phyloP scores from a whole-genome alignment of 2,888 invertebrate genomes.

The Drosophila recens region DNA sequence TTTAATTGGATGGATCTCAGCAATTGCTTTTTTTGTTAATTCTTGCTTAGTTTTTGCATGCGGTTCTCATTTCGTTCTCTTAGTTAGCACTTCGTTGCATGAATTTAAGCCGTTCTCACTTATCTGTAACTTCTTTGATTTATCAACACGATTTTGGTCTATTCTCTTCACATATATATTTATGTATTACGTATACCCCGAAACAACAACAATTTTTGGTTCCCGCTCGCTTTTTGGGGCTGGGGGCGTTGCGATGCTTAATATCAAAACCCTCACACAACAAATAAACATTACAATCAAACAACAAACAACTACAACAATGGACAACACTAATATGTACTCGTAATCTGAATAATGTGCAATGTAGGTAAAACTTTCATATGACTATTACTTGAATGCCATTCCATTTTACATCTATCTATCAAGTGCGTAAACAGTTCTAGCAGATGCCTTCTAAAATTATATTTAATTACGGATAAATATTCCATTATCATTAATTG shows the following conservation, averaged over 20 bases:
- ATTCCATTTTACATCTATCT: constrained; percentile 37
- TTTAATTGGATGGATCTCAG: neutral
- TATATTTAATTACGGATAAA: constrained; percentile 22
- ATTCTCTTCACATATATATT: constrained; percentile 39
- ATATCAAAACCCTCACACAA: constrained; percentile 36
- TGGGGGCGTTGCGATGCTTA: constrained; percentile 30
- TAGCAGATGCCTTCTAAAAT: constrained; percentile 2
- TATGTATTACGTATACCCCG: constrained; percentile 14
- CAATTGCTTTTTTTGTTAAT: neutral
- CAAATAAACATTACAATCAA: constrained; percentile 20
- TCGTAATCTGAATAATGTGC: constrained; percentile 43
- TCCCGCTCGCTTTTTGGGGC: constrained; percentile 40
- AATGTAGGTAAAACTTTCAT: constrained; percentile 75
- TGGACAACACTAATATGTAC: constrained; percentile 41
- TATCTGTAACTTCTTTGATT: constrained; percentile 34
- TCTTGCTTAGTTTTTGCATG: neutral
- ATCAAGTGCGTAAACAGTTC: constrained; percentile 63
- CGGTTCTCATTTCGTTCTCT: constrained; percentile 27
- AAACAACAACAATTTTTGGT: constrained; percentile 52
- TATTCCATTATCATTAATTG: constrained; percentile 24
- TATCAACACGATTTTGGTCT: constrained; percentile 42
- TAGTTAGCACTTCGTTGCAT: constrained; percentile 46
- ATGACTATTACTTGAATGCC: constrained; percentile 43
- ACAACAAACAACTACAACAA: constrained; percentile 42
- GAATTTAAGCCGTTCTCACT: constrained; percentile 42